Conservation (phyloP, 64 coral and sea anemone genomes). For the Pachyseris speciosa region DNA sequence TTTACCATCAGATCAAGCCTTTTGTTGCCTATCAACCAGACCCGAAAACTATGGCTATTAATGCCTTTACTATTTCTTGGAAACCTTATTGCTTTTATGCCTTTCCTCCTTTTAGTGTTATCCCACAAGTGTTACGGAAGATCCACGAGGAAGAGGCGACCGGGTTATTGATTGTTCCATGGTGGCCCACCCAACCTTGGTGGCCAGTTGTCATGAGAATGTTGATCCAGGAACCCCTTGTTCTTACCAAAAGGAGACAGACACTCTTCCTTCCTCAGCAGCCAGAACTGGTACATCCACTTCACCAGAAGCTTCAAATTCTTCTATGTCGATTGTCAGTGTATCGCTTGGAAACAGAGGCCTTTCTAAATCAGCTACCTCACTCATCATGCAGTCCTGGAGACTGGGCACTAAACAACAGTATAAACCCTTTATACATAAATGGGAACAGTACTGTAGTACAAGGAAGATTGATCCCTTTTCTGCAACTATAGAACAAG, state of each 20-base stretch:
- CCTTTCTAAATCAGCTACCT: conserved; percentile 19
- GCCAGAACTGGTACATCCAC: background rate
- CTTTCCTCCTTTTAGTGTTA: conserved; percentile 13
- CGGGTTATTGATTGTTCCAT: conserved; percentile 21
- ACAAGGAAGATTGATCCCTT: conserved; percentile 67
- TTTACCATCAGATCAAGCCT: conserved; percentile 21
- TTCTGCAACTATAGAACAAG: conserved; percentile 42
- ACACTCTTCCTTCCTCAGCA: conserved; percentile 13
- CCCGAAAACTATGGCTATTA: conserved; percentile 46
- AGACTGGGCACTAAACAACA: conserved; percentile 32
- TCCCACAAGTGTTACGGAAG: conserved; percentile 27
- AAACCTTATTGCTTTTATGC: background rate
- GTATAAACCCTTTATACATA: conserved; percentile 42
- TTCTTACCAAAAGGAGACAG: background rate
- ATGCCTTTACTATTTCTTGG: conserved; percentile 22
- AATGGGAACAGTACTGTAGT: conserved; percentile 67
- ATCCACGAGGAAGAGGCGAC: conserved; percentile 18
- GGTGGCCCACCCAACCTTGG: conserved; percentile 62
- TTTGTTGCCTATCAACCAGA: conserved; percentile 38
- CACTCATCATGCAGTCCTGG: conserved; percentile 23
- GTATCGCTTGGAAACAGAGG: conserved; percentile 21
- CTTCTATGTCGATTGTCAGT: conserved; percentile 51
- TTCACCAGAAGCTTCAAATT: conserved; percentile 11
- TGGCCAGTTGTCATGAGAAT: too few relatives aligned
- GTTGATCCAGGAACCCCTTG: background rate